A percentile compares a stretch with the other conserved stretches of the same genome.
Evolutionary conservation across 2,113 vertebrate genomes (phyloP).

Genomic region (Pteropus alecto): DNA sequence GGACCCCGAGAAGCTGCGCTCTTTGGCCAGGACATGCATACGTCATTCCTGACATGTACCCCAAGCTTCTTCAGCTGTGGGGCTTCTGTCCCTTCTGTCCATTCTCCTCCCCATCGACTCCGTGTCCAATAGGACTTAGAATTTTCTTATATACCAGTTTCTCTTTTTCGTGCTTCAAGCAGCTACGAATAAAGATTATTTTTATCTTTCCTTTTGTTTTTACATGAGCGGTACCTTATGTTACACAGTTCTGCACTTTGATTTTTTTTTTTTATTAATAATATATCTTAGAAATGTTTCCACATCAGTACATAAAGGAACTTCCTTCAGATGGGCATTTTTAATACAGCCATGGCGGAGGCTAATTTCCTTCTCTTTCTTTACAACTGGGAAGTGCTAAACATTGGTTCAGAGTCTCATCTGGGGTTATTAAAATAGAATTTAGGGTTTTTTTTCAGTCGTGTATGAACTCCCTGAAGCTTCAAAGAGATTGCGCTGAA

Average conservation of each 20-base stretch:
- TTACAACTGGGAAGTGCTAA: neutral
- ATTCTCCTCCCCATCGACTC: neutral
- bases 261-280: conserved; percentile 28
- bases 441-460: neutral
- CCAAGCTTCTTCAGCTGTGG: rapidly evolving
- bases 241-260: neutral
- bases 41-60: rapidly evolving
- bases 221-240: neutral
- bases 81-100: neutral
- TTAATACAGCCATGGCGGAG: neutral
- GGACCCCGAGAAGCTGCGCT: neutral
- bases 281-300: neutral
- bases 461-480: neutral
- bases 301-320: neutral
- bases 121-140: neutral
- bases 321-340: neutral
- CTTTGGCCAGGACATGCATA: neutral
- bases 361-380: conserved; percentile 34
- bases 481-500: neutral
- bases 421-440: neutral
- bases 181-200: conserved; percentile 10
- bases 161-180: neutral
- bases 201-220: conserved; percentile 24
- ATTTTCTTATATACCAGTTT: neutral
- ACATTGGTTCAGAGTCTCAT: neutral